Conservation (phyloP, 2,113 vertebrate species). For the Hippocampus zosterae region DNA sequence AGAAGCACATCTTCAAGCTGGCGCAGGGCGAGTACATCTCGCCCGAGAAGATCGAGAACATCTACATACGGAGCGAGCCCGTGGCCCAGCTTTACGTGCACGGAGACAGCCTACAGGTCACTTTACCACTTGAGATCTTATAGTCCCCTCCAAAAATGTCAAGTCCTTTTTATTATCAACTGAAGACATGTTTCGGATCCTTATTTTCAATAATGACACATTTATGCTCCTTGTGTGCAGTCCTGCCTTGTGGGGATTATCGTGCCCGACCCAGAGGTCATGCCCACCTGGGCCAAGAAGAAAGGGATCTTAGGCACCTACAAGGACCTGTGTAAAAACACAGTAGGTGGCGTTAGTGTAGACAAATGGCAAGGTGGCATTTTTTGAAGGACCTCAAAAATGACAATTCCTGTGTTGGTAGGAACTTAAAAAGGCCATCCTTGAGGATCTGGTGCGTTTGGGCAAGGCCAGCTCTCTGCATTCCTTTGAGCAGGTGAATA, state of each 20-base stretch:
- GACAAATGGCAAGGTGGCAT: neutral
- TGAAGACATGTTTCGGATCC: no score
- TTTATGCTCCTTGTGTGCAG: slow-evolving; percentile 57
- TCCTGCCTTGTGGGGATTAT: slow-evolving; percentile 93
- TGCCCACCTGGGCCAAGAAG: slow-evolving; percentile 92
- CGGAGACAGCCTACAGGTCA: slow-evolving; percentile 93
- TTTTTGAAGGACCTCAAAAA: neutral
- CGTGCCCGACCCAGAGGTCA: slow-evolving; percentile 87
- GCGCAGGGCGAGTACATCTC: slow-evolving; percentile 98
- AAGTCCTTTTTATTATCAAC: no score
- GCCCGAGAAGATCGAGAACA: slow-evolving; percentile 97
- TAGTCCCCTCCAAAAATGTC: no score
- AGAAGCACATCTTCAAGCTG: slow-evolving; percentile 98
- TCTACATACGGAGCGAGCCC: slow-evolving; percentile 91
- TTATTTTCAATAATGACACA: no score
- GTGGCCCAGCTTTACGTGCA: slow-evolving; percentile 92
- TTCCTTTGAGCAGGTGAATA: slow-evolving; percentile 91
- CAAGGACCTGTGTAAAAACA: slow-evolving; percentile 83
- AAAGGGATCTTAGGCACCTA: slow-evolving; percentile 84
- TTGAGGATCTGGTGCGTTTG: slow-evolving; percentile 89
- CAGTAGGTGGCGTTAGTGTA: slow-evolving; percentile 62
- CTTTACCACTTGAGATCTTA: neutral
- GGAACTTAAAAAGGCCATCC: slow-evolving; percentile 86
- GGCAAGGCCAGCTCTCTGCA: slow-evolving; percentile 91
- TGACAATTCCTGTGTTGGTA: slow-evolving; percentile 41